Base-by-base conservation (phyloP, 2,888 invertebrate species). In the Altica lythri region DNA sequence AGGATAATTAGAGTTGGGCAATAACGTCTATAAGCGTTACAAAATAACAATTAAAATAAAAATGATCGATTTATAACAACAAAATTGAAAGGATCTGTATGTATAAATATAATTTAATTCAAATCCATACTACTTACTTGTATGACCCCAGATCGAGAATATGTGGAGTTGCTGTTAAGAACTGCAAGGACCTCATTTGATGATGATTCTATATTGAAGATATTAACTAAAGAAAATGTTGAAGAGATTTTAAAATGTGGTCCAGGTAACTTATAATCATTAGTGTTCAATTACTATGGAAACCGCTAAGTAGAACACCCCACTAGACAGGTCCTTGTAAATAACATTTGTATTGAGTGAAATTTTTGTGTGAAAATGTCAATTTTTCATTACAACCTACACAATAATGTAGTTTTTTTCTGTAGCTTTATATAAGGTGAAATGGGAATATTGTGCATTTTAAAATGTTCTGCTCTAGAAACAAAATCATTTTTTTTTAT, bases 131-230 rank as follows among this genome's bases (percentile, higher is more conserved):
- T n/a, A 48, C 44, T 22, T 49, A 19, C 35, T 50, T 47, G 16
- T 55, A 50, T 54, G 48, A 66, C 61, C n/a, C 53, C 71, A 71
- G 71, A 72, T 64, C 65, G 66, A 66, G 66, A 64, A 59, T 69
- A 68, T 56, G 60, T 62, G 35, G 63, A 64, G 57, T 61, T 68
- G 60, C 61, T 68, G 66, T 47, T 60, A 19, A 61, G 57, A 62
- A 63, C 70, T 37, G 63, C 70, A 42, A 68, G 68, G 63, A 44
- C 71, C 35, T 72, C 72, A 48, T 65, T 71, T 57, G 73, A 72
- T 57, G 73, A 72, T 53, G 70, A 70, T 64, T 69, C 64, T 58
- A 34, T 62, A 22, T 62, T 67, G 59, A 57, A 57, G 34, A 48
- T 60, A 37, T 53, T 66, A 63, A 65, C 58, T 49, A 53, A 53